These are phyloP conservation scores for Solenopsis fugax DNA, from an alignment of 1,140 invertebrate genomes.

Conservation along the genomic window DNA sequence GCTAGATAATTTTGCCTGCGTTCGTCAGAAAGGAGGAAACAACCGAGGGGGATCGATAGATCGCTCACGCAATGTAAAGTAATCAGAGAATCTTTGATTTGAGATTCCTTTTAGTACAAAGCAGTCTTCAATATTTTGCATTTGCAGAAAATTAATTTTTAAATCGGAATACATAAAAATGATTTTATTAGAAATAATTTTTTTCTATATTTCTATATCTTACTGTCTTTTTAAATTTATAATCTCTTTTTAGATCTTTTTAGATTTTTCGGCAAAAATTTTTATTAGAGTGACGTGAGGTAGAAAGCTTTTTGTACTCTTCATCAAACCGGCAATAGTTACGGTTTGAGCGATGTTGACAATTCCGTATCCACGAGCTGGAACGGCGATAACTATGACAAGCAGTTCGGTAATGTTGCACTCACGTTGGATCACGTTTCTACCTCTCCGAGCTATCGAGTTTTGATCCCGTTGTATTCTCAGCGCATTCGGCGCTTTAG, in stretches of 20 bases:
- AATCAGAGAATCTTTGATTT: neutral
- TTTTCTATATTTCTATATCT: neutral
- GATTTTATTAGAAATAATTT: neutral
- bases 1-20: slow-evolving; percentile 45
- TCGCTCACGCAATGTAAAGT: neutral
- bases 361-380: neutral
- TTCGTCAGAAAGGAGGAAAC: slow-evolving; percentile 5
- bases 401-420: neutral
- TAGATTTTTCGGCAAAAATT: neutral
- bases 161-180: neutral
- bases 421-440: neutral
- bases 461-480: slow-evolving; percentile 43
- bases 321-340: slow-evolving; percentile 4
- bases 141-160: slow-evolving; percentile 1
- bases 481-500: neutral
- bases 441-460: slow-evolving; percentile 15
- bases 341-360: neutral
- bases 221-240: neutral
- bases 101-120: neutral
- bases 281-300: neutral
- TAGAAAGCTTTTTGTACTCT: neutral
- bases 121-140: neutral
- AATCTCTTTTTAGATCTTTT: neutral
- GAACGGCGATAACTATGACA: neutral
- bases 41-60: neutral